Base-by-base conservation (phyloP, 2,888 invertebrate species). In the Aphidoletes aphidimyza region DNA sequence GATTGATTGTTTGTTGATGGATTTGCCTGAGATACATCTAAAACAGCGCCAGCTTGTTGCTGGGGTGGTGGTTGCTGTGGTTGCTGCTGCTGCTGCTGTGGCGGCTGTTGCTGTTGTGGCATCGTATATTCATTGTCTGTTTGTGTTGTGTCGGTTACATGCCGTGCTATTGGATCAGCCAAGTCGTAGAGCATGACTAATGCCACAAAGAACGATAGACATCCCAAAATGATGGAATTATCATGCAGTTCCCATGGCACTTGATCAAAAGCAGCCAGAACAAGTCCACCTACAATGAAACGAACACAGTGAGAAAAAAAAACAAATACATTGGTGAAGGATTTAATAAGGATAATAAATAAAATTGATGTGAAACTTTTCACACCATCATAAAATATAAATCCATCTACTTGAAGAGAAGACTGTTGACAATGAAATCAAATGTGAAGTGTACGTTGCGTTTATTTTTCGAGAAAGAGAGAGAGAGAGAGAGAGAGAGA, bases 181-280 rank as follows among this genome's bases (percentile, higher is more conserved):
- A 87, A 84, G 85, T 87, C 87, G 19, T 87, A 85, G 0, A 87
- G 83, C 59, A 86, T 86, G 45, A 87, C 45, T 45, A 87, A 83
- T 11, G 86, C 86, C 36, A 87, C 87, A 34, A 87, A 84, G 85
- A 87, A 86, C 45, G 87, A 87, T 42, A 87, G 84, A 22, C 85
- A 85, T 30, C 87, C 87, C 22, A 87, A 59, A 26, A 87, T 86
- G n/a, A 87, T 86, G 11, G 87, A 86, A 83, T 87, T 87, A 84
- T 87, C 87, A 84, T 85, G 85, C 22, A 87, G 78, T 19, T 87
- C 86, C 17, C 83, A 22, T 42, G 86, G 86, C 1, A 87, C 85
- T 86, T 87, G 86, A 84, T 87, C 86, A 22, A 87, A 59, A 30
- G 87, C 85, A 22, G 87, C 87, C 22, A 86, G 85, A 2, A 86